Conservation (phyloP, 2,888 invertebrate genomes). For the Dryococelus australis region DNA sequence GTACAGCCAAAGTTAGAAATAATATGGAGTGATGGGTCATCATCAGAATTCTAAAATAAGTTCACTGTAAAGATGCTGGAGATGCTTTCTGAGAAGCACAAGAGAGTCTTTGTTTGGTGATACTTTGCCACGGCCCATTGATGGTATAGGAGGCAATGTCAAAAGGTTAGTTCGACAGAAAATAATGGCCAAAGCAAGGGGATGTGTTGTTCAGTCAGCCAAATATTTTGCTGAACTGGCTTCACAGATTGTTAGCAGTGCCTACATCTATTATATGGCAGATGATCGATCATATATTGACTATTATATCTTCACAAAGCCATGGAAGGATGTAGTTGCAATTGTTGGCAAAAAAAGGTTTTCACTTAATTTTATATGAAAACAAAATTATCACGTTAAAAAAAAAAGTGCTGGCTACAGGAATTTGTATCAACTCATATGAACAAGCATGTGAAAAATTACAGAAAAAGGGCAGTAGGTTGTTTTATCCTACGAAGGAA, state of each 20-base stretch:
- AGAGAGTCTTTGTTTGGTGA: not conserved
- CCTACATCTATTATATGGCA: not conserved
- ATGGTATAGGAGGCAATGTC: not conserved
- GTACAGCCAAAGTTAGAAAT: not conserved
- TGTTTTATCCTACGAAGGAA: too few relatives aligned
- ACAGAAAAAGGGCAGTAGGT: too few relatives aligned
- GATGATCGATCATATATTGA: not conserved
- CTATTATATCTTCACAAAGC: not conserved
- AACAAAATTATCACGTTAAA: too few relatives aligned
- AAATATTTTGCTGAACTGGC: not conserved
- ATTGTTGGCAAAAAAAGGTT: not conserved
- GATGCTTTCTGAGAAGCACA: not conserved
- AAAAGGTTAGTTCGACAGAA: not conserved
- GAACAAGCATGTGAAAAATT: too few relatives aligned
- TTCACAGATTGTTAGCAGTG: not conserved
- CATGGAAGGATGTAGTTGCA: not conserved
- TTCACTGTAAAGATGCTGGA: not conserved
- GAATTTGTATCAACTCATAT: too few relatives aligned
- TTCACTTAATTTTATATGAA: not conserved
- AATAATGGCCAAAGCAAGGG: not conserved
- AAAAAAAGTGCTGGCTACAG: too few relatives aligned
- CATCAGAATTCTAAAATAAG: constrained; percentile 23
- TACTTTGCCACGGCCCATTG: not conserved
- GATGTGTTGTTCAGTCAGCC: not conserved
- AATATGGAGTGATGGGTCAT: constrained; percentile 13